Conservation (phyloP, 2,888 invertebrate genomes). For the Acronicta aceris region DNA sequence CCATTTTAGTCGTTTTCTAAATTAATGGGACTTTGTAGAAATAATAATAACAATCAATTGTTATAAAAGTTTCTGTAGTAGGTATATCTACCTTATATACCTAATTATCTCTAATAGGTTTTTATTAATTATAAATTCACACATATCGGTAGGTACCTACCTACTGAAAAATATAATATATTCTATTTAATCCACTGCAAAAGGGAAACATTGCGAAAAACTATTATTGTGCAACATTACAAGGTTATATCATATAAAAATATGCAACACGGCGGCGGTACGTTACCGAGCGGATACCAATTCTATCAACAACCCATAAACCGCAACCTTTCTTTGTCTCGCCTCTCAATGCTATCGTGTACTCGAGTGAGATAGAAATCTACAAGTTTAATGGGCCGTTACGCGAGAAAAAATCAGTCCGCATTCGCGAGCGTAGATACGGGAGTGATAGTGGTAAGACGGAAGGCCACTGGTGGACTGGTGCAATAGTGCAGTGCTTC, state of each 20-base stretch:
- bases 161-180: neutral
- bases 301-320: conserved; percentile 90
- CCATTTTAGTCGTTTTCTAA: no score
- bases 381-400: conserved; percentile 89
- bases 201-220: conserved; percentile 3
- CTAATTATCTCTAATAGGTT: no score
- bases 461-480: conserved; percentile 74
- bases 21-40: no score
- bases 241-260: conserved; percentile 82
- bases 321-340: conserved; percentile 89
- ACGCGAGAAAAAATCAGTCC: conserved; percentile 89
- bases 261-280: conserved; percentile 87
- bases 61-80: no score
- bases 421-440: conserved; percentile 89
- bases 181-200: neutral
- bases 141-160: neutral
- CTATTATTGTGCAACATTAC: conserved; percentile 61
- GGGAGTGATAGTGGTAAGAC: conserved; percentile 87
- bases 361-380: conserved; percentile 87
- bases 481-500: conserved; percentile 76
- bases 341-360: conserved; percentile 80
- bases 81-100: no score
- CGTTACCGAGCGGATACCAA: conserved; percentile 88
- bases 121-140: no score
- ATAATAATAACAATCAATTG: no score